Percentiles rank a stretch among this genome's conserved stretches.
phyloP scores from a whole-genome alignment of 2,113 vertebrate species.

The Micronisus gabar region DNA sequence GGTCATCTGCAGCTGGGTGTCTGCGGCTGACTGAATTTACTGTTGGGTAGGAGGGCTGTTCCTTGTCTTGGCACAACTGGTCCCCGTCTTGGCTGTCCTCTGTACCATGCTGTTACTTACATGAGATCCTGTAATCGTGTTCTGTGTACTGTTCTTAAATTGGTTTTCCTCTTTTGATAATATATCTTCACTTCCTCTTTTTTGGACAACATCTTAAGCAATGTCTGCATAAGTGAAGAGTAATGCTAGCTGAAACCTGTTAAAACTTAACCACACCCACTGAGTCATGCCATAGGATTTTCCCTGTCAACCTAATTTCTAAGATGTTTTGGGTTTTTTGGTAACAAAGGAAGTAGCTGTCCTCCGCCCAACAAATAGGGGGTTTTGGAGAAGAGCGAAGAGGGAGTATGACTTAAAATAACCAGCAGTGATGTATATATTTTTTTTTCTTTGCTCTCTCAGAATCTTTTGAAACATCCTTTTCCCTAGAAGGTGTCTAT shows the following conservation, averaged over 20 bases:
- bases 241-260: background rate
- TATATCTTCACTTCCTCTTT: background rate
- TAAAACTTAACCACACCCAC: slow-evolving; percentile 11
- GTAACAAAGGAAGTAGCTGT: slow-evolving; percentile 28
- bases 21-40: background rate
- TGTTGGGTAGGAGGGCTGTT: background rate
- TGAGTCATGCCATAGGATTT: slow-evolving; percentile 23
- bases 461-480: background rate
- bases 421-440: background rate
- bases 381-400: background rate
- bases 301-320: background rate
- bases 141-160: background rate
- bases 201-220: background rate
- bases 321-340: background rate
- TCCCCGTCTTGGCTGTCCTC: background rate
- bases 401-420: background rate
- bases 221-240: background rate
- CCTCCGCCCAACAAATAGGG: background rate
- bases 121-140: background rate
- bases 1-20: background rate
- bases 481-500: background rate
- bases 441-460: background rate
- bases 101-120: background rate
- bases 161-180: background rate
- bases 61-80: background rate